Evolutionary conservation across 2,888 invertebrate species (phyloP), one percentile per base, ranked within the genome.

Genomic region (Orchesellides sinensis): DNA sequence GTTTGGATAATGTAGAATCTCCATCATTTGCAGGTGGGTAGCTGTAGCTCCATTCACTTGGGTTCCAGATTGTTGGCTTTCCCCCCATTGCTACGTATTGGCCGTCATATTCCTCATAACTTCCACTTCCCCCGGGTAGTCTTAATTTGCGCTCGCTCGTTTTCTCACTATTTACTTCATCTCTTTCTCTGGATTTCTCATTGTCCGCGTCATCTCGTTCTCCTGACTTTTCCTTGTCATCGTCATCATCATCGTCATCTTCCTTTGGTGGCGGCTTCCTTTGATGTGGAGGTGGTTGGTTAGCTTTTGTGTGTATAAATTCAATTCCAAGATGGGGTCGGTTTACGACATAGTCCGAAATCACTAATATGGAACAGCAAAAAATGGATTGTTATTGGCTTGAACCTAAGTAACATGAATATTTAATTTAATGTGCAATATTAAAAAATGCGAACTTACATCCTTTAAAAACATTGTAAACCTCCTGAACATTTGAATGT

Each of bases 271-370:
- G 81, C 17, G 72, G 65, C 10, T 12, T 25, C 2, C n/a, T 23
- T 17, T 25, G 52, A 35, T 83, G 83, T 6, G 78, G 75, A 6
- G 75, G 69, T 1, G 78, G 78, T 17, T 27, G 14, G 8, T 78
- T 65, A 5, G 81, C 54, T 47, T 68, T 72, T 14, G 69, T 82
- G 21, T 77, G 69, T 19, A 80, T 72, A 35, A 85, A 72, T 32
- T 85, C 85, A 14, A 85, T 29, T 32, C 83, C 82, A 52, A 85
- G 27, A 40, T 85, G 82, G 0, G 85, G 85, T 10, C 85, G 85
- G 25, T 83, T 78, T 21, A 78, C 70, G 3, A 85, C 85, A 56
- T 83, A 85, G 27, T 85, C 84, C 0, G 61, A 75, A 19, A 84
- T 83, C 23, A 83, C 85, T 85, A 49, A 0, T 63, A 72, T n/a